Conservation (phyloP, 35 echinoderm and acorn worm species). For the Amphiura filiformis region DNA sequence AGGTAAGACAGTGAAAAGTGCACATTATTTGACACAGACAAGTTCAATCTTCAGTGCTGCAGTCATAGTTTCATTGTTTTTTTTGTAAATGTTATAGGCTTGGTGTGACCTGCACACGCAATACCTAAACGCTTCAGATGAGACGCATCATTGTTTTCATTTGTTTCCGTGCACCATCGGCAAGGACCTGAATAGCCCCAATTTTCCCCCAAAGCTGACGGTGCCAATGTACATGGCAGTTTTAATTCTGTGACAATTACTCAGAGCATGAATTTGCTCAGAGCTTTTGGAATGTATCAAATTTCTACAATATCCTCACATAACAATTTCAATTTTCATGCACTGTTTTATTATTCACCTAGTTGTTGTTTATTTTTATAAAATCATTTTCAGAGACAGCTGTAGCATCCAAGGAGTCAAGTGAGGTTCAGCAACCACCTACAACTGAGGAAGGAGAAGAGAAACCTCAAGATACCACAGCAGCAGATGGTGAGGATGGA, state of each 20-base stretch:
- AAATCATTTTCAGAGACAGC: background rate
- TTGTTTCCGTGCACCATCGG: no score
- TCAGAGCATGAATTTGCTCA: no score
- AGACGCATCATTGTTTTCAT: no score
- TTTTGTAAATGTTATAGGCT: no score
- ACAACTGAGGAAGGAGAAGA: background rate
- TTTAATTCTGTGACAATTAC: no score
- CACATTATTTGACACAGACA: background rate
- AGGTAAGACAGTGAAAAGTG: background rate
- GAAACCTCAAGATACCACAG: background rate
- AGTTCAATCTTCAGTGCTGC: background rate
- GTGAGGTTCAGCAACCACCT: background rate
- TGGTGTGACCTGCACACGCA: no score
- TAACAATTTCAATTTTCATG: background rate
- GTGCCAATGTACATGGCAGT: no score
- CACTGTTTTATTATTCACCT: background rate
- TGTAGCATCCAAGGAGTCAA: slow-evolving; percentile 24
- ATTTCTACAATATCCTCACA: background rate
- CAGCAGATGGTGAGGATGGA: slow-evolving; percentile 13
- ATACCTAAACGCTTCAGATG: no score
- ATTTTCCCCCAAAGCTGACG: no score
- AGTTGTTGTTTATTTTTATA: background rate
- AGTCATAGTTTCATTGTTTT: background rate
- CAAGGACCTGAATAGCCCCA: no score
- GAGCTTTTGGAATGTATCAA: no score